Evolutionary conservation across 2,888 invertebrate species (phyloP).

Genomic region (Eutolmus rufibarbis): DNA sequence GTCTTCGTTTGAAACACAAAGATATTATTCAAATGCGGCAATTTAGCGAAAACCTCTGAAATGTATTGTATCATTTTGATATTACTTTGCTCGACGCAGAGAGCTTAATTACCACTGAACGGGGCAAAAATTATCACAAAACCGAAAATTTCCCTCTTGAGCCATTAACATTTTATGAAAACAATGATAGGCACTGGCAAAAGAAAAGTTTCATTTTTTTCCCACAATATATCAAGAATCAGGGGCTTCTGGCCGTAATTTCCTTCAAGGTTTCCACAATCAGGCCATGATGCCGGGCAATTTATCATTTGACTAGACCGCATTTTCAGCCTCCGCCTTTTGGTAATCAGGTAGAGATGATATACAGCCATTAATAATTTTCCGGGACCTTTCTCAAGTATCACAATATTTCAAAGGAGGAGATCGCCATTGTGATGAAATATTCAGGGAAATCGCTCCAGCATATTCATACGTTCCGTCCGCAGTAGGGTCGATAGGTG

Average conservation of each 20-base stretch:
- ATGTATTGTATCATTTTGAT: background rate
- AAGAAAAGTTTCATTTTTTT: background rate
- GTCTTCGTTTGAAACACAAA: background rate
- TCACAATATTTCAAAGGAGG: background rate
- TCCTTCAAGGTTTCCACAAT: background rate
- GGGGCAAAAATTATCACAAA: background rate
- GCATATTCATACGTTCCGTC: background rate
- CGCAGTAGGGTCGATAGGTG: background rate
- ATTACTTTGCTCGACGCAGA: background rate
- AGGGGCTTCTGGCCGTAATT: background rate
- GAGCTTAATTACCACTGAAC: background rate
- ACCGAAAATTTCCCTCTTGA: background rate
- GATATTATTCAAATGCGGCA: background rate
- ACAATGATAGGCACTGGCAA: background rate
- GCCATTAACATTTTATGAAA: background rate
- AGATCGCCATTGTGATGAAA: background rate
- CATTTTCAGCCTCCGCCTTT: background rate
- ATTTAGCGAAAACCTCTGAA: background rate
- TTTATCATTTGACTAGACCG: constrained; percentile 8
- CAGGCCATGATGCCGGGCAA: background rate
- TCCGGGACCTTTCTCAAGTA: background rate
- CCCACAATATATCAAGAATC: background rate
- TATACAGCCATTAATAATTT: constrained; percentile 6
- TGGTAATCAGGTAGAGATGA: constrained; percentile 14
- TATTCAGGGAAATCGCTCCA: background rate